These are phyloP conservation scores for Drosophila murphyi DNA, from an alignment of 1,140 invertebrate species.

Conservation along the genomic window DNA sequence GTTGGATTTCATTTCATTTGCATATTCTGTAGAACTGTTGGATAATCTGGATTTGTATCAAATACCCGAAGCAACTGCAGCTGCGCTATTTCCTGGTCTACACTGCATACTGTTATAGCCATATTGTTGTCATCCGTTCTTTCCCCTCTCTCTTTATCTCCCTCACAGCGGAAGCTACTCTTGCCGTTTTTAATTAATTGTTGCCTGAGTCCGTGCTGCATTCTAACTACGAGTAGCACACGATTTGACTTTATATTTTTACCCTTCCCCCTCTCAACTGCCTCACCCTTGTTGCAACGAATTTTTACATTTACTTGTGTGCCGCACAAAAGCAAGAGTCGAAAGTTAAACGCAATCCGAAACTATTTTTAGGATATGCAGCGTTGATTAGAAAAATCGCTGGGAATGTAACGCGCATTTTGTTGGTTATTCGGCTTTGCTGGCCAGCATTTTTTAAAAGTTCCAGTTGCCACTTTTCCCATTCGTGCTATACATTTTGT, in stretches of 20 bases:
- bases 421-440: conserved; percentile 22
- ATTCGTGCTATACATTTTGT: not conserved
- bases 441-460: not conserved
- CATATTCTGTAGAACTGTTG: not conserved
- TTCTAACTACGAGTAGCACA: conserved; percentile 11
- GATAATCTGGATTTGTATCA: conserved; percentile 5
- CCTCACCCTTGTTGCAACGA: not conserved
- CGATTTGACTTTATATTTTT: conserved; percentile 15
- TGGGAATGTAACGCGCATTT: conserved; percentile 18
- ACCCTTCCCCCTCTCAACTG: no score
- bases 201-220: conserved; percentile 8
- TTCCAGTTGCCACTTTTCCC: not conserved
- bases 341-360: conserved; percentile 25
- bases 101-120: conserved; percentile 1
- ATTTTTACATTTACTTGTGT: not conserved
- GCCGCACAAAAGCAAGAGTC: conserved; percentile 4
- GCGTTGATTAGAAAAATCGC: conserved; percentile 40
- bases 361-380: conserved; percentile 14
- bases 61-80: conserved; percentile 3
- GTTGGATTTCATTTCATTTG: not conserved
- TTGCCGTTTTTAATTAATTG: conserved; percentile 47
- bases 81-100: conserved; percentile 6
- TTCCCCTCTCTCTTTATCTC: not conserved
- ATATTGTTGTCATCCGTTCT: conserved; percentile 3
- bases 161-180: not conserved